Evolutionary conservation across 2,113 vertebrate genomes (phyloP), one percentile per base, ranked within the genome.

Genomic region (Pachyramphus minor): DNA sequence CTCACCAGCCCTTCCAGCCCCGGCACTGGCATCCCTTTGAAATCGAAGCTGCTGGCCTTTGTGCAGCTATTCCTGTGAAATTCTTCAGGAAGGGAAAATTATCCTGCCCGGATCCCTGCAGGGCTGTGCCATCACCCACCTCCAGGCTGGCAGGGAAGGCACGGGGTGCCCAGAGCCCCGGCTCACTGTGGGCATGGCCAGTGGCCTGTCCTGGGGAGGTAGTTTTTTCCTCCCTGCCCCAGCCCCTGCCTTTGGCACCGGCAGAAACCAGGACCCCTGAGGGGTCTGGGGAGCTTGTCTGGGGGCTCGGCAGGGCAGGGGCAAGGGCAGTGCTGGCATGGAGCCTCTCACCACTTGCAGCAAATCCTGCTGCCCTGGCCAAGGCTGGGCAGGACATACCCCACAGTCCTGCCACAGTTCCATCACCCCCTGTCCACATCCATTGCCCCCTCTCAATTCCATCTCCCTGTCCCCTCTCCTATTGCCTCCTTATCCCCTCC

Each of bases 1-100:
- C 88, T 89, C 14, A 1, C 39, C 69, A 47, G 25, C 41, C 82
- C 67, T 60, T 75, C 73, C 16, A 6, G 24, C 41, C 37, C 37
- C 31, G 7, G 37, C 47, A 42, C 53, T 6, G 41, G 67, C 64
- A 87, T 78, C 75, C 91, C 91, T 97, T 95, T 96, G 96, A 95
- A 97, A 97, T 28, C 1, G 23, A 95, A 83, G 58, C 95, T 23
- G 2, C 13, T 15, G 89, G 72, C 95, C 80, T 95, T 87, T 91
- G 1, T 9, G 0, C 30, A 39, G 81, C 95, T 95, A 81, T 85
- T 95, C 90, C 73, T 92, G 95, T 92, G 86, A 95, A 95, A 95
- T 96, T 94, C 85, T 96, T 96, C 77, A 62, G 95, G 95, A 97
- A 93, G 91, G 89, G 92, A 94, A 94, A 94, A 83, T 74, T 55